Conservation (phyloP, 2,888 invertebrate species). For the Conus canariensis region DNA sequence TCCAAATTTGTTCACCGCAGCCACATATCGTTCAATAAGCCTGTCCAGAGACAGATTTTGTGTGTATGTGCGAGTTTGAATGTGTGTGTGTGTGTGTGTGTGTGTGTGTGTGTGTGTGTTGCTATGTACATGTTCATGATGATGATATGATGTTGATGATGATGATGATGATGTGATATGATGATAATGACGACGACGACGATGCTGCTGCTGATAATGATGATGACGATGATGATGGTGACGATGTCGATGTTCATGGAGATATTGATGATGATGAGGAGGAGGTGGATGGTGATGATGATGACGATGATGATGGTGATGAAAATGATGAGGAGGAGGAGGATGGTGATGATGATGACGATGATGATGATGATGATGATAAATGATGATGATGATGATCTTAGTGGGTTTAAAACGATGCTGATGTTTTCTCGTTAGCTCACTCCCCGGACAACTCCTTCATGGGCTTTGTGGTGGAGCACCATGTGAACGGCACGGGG, state of each 20-base stretch:
- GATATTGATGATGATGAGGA: background rate
- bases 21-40: too few species aligned
- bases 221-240: background rate
- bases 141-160: background rate
- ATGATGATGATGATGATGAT: background rate
- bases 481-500: conserved; percentile 64
- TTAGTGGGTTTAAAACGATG: too few species aligned
- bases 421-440: conserved; percentile 64
- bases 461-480: conserved; percentile 80
- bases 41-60: too few species aligned
- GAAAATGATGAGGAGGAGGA: background rate
- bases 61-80: too few species aligned
- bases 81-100: too few species aligned
- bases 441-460: conserved; percentile 80
- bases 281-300: too few species aligned
- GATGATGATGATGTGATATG: too few species aligned
- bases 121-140: background rate
- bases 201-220: background rate
- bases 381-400: too few species aligned
- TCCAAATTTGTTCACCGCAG: too few species aligned
- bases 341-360: too few species aligned
- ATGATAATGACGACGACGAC: too few species aligned
- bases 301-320: too few species aligned
- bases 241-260: background rate
- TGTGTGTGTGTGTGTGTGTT: background rate